Evolutionary conservation across 2,797 vertebrate genomes (phyloP), one percentile per base, ranked within the genome.

Genomic region (Sternarchorhynchus goeldii): DNA sequence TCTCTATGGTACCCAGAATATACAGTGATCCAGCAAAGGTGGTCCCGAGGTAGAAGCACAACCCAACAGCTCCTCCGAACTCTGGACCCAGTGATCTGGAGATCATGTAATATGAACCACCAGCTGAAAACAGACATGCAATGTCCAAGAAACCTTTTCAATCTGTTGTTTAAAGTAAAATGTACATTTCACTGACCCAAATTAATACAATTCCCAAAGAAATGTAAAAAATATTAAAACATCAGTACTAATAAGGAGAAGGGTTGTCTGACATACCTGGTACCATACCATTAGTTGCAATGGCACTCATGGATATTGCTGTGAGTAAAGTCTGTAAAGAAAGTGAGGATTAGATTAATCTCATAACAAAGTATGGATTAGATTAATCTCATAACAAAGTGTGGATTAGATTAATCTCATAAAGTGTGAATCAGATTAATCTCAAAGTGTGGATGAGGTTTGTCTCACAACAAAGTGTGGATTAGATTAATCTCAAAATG

Each of bases 261-360:
- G 55, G 32, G 63, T 41, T 50, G 71, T 20, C 50, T 36, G 58
- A 57, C 78, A 89, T 92, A 98, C 97, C 97, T 94, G 97, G 97
- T 63, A 99, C 97, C 1, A 99, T 95, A 59, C 97, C 97, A 1
- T 99, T 99, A 81, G 97, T 99, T 76, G 97, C 97, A 56, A 99
- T 98, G 34, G 97, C 97, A 3, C 97, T 98, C 97, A 99, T 99
- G 58, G 97, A 99, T 90, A 99, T 98, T 58, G 97, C 94, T 0
- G 97, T 99, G 84, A 99, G 91, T 90, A 98, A 91, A 0, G 97
- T 99, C 97, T 99, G 91, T 21, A 14, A 83, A 62, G 18, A 82
- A 31, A 85, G 14, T 50, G 65, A 74, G n/a, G 12, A 59, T n/a
- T 81, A 56, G 10, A 8, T n/a, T 32, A 0, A 16, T 63, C 56